Evolutionary conservation across 1,140 invertebrate genomes (phyloP).

Genomic region (Lepidostoma basale): DNA sequence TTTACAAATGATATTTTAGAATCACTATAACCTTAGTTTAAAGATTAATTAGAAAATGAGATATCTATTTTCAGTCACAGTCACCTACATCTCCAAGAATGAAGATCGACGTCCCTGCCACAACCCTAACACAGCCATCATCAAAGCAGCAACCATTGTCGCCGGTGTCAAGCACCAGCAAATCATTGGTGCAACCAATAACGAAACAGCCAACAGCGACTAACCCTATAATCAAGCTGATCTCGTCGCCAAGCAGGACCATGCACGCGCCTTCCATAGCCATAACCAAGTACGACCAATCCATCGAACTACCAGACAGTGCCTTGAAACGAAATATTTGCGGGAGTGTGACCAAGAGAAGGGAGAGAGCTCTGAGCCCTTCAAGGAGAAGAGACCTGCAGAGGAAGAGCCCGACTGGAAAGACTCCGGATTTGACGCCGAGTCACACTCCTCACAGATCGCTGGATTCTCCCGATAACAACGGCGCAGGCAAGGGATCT

Average conservation of each 20-base stretch:
- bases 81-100: conserved; percentile 60
- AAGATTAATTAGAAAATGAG: too few relatives aligned
- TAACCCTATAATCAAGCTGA: conserved; percentile 49
- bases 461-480: conserved; percentile 42
- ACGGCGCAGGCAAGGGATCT: conserved; percentile 28
- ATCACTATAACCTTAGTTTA: too few relatives aligned
- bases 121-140: conserved; percentile 38
- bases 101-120: conserved; percentile 56
- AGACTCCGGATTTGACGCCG: conserved; percentile 47
- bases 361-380: conserved; percentile 59
- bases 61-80: conserved; percentile 44
- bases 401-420: conserved; percentile 49
- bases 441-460: conserved; percentile 45
- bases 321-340: conserved; percentile 55
- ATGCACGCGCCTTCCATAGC: conserved; percentile 54
- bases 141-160: conserved; percentile 30
- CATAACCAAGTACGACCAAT: conserved; percentile 60
- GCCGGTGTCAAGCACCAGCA: conserved; percentile 36
- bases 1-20: not conserved
- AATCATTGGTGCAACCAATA: conserved; percentile 53
- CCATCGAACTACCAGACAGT: conserved; percentile 53
- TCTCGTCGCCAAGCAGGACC: conserved; percentile 42
- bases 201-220: conserved; percentile 59
- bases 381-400: conserved; percentile 59
- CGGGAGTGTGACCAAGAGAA: conserved; percentile 57